A percentile compares a stretch with the other conserved stretches of the same genome.
These are phyloP conservation scores for Redunca redunca DNA, from an alignment of 2,113 vertebrate species.

Conservation along the genomic window DNA sequence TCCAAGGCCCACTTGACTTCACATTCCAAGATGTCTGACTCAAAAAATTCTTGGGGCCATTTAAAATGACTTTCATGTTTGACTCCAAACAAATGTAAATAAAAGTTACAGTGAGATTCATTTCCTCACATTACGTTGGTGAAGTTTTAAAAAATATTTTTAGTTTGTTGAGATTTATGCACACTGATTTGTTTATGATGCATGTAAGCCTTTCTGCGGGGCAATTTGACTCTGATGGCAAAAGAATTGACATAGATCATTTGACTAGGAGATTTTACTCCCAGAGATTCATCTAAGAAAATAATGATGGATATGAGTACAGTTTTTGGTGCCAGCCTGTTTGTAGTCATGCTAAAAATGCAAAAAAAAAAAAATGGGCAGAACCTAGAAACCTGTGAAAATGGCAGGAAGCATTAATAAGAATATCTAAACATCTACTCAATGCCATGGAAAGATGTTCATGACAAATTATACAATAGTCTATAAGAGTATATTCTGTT, in stretches of 20 bases:
- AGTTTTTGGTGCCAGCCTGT: not conserved
- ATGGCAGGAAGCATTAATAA: not conserved
- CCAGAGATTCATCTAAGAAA: constrained; percentile 2
- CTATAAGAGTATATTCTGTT: not conserved
- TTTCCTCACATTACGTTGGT: not conserved
- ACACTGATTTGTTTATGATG: not conserved
- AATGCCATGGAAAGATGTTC: not conserved
- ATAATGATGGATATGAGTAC: not conserved
- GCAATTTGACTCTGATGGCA: not conserved
- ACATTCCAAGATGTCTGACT: too few relatives aligned
- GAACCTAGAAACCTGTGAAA: not conserved
- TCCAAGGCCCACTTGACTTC: too few relatives aligned
- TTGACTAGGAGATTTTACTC: not conserved
- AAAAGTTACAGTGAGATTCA: not conserved
- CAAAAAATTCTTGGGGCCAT: not conserved
- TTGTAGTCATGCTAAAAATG: not conserved
- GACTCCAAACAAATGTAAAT: constrained; percentile 14
- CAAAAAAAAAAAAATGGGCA: not conserved
- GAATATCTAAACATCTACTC: not conserved
- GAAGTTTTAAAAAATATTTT: not conserved
- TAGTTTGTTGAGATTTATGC: not conserved
- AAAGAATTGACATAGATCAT: not conserved
- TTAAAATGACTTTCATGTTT: not conserved
- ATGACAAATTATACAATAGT: not conserved
- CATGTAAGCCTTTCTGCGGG: not conserved